Evolutionary conservation across 2,888 invertebrate species (phyloP), one percentile per base, ranked within the genome.

Genomic region (Stratiomys singularior): DNA sequence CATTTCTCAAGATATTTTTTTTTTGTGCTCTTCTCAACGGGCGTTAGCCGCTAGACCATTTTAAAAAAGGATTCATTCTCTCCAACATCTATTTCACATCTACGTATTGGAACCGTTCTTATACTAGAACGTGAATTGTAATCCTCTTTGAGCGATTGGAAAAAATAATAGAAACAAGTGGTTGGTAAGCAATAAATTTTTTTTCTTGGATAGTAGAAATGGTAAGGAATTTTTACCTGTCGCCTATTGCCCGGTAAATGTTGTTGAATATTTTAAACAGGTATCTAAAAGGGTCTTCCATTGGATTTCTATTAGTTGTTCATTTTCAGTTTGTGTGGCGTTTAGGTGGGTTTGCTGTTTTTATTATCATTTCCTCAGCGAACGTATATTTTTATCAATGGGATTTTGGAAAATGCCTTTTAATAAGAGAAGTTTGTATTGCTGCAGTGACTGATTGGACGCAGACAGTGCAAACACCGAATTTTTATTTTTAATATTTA

Each of bases 171-270:
- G 58, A 60, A 60, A 60, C 58, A 60, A 60, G 58, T 60, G 58
- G 58, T 60, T 60, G 58, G 58, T 18, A 25, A 60, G 58, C 58
- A 60, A 60, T 60, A 60, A 60, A 60, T n/a, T 52, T 52, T 13
- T n/a, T 52, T 37, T 37, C 37, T 5, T 5, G 37, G 9, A 37
- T 37, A 37, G 37, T 37, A n/a, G 52, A 52, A 18, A 52, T 13
- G 15, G 15, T 9, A 18, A 52, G 52, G 52, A 52, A 52, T 52
- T 52, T 52, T 52, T 52, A 52, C 52, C 52, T 52, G 52, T 52
- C 37, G 37, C 9, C 37, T 3, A 5, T 37, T 9, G 37, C 3
- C 37, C 9, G 37, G 37, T 37, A 37, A 37, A 37, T 37, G 9
- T 37, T 37, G 37, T 37, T 37, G 37, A 37, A 37, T 37, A 37